Base-by-base conservation (phyloP, 1,140 invertebrate genomes). In the Atta colombica region DNA sequence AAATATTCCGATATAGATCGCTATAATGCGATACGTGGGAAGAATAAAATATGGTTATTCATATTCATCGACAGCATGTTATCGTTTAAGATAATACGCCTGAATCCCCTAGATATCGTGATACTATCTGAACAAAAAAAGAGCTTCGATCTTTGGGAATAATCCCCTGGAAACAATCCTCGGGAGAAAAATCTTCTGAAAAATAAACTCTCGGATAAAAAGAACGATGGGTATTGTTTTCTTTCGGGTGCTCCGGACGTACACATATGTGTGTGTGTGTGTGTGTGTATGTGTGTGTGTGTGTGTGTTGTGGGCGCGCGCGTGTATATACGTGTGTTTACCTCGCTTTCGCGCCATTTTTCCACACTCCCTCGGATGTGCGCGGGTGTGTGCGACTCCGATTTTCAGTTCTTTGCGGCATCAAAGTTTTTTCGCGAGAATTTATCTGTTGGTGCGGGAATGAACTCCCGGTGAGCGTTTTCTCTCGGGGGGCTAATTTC, bases 401-500 rank as follows among this genome's bases (percentile, higher is more conserved):
- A 84, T 84, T 84, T 84, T 74, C 69, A 75, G 80, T 84, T 84
- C 69, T 84, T 84, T 71, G 78, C 53, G 51, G 58, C 25, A 63
- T 74, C 39, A 49, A 74, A 75, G 69, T 84, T 84, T 84, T 84
- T 84, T 84, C 68, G 25, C 53, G 69, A 75, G 55, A 84, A 84
- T 84, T 84, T 74, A 84, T 84, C 39, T 84, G 80, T 12, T 28
- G 39, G 78, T 25, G 51, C 77, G 65, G 31, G 77, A 81, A 81
- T 49, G 49, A 69, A 39, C 35, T 60, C 53, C 68, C 77, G 65
- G 77, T 65, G 65, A 63, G 35, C 51, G 55, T 84, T 84, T 75
- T 61, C 69, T 61, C 69, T 84, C 80, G 28, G 69, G 80, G 69
- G 80, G 80, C 80, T 84, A 84, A 84, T 84, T 84, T 75, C 69